These are phyloP conservation scores for Mantis religiosa DNA, from an alignment of 2,888 invertebrate genomes.

Conservation along the genomic window DNA sequence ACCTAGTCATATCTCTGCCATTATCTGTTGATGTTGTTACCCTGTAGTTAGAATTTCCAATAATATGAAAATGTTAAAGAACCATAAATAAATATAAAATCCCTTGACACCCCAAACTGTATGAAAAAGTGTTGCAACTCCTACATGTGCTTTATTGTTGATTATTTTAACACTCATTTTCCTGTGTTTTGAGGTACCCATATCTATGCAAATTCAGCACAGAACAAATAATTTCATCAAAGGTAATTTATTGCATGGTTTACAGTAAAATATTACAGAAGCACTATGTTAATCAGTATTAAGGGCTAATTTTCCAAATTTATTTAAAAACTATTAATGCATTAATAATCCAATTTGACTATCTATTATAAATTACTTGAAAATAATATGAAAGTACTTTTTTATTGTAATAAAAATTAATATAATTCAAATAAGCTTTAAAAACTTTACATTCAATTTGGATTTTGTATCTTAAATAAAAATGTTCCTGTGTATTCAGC, in stretches of 20 bases:
- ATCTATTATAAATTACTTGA: background rate
- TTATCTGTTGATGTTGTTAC: background rate
- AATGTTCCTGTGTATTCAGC: background rate
- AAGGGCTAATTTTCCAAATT: background rate
- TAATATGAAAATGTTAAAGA: background rate
- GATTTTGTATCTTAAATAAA: background rate
- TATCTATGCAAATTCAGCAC: background rate
- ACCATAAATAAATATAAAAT: background rate
- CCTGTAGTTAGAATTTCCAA: background rate
- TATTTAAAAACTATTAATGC: background rate
- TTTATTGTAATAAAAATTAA: background rate
- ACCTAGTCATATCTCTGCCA: background rate
- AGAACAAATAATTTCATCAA: background rate
- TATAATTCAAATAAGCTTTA: background rate
- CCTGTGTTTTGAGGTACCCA: background rate
- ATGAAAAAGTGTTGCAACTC: background rate
- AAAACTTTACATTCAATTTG: background rate
- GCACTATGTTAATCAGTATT: background rate
- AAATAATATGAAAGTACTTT: background rate
- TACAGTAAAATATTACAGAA: background rate
- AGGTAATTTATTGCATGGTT: background rate
- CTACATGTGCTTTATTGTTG: slow-evolving; percentile 2
- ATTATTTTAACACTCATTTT: background rate
- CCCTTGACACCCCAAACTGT: background rate
- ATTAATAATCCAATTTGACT: background rate